These are phyloP conservation scores for Pangasianodon gigas DNA, from an alignment of 2,113 vertebrate species.

Conservation along the genomic window DNA sequence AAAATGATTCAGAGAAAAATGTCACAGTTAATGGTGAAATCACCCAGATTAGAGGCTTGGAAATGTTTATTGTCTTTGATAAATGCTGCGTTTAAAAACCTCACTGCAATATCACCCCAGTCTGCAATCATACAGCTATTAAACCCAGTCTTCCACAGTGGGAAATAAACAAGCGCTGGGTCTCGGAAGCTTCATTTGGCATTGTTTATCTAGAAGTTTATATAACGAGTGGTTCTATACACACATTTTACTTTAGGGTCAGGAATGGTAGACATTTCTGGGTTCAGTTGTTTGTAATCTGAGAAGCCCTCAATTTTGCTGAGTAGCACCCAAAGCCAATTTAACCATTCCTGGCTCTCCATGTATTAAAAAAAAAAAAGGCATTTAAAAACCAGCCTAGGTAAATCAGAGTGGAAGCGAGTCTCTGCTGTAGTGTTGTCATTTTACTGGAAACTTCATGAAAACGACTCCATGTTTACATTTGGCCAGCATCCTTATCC, in stretches of 20 bases:
- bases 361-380: not conserved
- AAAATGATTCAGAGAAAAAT: not conserved
- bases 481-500: not conserved
- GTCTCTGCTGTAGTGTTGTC: not conserved
- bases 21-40: not conserved
- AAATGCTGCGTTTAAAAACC: constrained; percentile 20
- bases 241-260: not conserved
- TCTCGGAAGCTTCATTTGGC: not conserved
- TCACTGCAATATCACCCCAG: not conserved
- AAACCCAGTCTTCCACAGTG: not conserved
- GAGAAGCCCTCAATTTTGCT: not conserved
- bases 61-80: not conserved
- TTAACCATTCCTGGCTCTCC: not conserved
- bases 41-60: constrained; percentile 1
- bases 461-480: not conserved
- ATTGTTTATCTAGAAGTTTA: not conserved
- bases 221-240: not conserved
- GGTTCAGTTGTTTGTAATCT: not conserved
- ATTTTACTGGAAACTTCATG: constrained; percentile 1
- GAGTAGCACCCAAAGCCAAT: not conserved
- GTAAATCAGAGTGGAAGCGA: not conserved
- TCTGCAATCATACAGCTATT: constrained; percentile 8
- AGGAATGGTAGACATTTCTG: not conserved
- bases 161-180: not conserved
- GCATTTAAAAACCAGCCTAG: not conserved